Evolutionary conservation across 2,113 vertebrate genomes (phyloP).

Genomic region (Zootoca vivipara): DNA sequence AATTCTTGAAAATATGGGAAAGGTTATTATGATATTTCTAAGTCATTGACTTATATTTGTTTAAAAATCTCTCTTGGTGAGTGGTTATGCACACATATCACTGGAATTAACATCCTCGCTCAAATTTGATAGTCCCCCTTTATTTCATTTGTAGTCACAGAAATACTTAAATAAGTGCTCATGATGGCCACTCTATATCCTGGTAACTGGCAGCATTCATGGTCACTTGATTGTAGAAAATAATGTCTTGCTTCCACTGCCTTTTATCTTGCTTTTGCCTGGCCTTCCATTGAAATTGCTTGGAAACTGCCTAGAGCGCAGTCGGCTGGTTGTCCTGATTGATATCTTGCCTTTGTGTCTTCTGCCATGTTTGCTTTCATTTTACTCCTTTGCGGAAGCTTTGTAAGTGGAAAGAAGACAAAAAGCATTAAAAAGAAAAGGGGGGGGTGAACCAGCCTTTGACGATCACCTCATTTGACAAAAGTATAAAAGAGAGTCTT

Average conservation of each 20-base stretch:
- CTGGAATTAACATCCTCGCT: constrained; percentile 63
- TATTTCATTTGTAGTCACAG: constrained; percentile 69
- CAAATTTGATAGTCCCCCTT: constrained; percentile 70
- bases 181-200: constrained; percentile 68
- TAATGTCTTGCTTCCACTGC: constrained; percentile 77
- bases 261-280: constrained; percentile 83
- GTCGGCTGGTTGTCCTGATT: constrained; percentile 71
- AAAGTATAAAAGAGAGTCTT: constrained; percentile 43
- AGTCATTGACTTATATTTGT: constrained; percentile 37
- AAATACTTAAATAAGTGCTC: constrained; percentile 67
- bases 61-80: constrained; percentile 55
- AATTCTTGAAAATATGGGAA: background rate
- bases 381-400: constrained; percentile 63
- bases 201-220: constrained; percentile 75
- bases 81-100: constrained; percentile 54
- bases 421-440: constrained; percentile 74
- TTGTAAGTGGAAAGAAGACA: constrained; percentile 73
- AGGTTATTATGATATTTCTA: background rate
- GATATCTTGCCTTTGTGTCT: constrained; percentile 84
- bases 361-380: constrained; percentile 66
- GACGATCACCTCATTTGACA: constrained; percentile 12
- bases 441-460: constrained; percentile 41
- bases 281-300: constrained; percentile 99
- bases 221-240: constrained; percentile 78
- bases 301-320: constrained; percentile 91